A percentile compares a stretch with the other conserved stretches of the same genome.
Conservation (phyloP, 2,113 vertebrate species). For the Balaenoptera acutorostrata region DNA sequence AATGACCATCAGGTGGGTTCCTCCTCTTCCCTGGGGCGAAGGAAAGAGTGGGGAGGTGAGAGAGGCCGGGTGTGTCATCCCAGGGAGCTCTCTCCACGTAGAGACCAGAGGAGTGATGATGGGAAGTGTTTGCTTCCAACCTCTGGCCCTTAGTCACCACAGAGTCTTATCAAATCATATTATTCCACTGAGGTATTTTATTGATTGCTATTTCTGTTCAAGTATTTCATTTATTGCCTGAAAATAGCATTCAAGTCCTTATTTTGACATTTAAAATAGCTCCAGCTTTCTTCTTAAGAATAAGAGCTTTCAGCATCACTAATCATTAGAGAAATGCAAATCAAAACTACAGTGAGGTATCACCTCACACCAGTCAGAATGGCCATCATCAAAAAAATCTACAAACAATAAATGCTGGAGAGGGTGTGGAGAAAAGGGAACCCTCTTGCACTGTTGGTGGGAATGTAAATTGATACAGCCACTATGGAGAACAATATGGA, state of each 20-base stretch:
- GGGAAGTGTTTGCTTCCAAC: background rate
- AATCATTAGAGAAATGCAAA: too few relatives aligned
- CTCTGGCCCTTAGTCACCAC: background rate
- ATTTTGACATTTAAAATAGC: background rate
- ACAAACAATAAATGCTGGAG: too few relatives aligned
- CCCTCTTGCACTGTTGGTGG: too few relatives aligned
- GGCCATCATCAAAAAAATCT: too few relatives aligned
- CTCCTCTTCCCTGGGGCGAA: background rate
- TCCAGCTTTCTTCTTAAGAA: background rate
- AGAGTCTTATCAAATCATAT: background rate
- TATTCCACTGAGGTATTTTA: background rate
- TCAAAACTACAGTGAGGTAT: too few relatives aligned
- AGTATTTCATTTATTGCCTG: background rate
- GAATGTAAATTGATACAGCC: too few relatives aligned
- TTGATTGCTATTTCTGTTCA: background rate
- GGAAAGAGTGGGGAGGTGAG: background rate
- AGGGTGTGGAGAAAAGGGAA: too few relatives aligned
- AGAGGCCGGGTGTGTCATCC: fast-evolving
- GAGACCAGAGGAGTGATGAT: fast-evolving
- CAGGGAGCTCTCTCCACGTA: background rate
- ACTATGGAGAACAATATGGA: too few relatives aligned
- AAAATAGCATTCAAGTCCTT: background rate
- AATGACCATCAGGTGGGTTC: too few relatives aligned
- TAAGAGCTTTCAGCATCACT: background rate
- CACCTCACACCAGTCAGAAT: too few relatives aligned